Evolutionary conservation across 2,113 vertebrate genomes (phyloP), one percentile per base, ranked within the genome.

Genomic region (Boleophthalmus pectinirostris): DNA sequence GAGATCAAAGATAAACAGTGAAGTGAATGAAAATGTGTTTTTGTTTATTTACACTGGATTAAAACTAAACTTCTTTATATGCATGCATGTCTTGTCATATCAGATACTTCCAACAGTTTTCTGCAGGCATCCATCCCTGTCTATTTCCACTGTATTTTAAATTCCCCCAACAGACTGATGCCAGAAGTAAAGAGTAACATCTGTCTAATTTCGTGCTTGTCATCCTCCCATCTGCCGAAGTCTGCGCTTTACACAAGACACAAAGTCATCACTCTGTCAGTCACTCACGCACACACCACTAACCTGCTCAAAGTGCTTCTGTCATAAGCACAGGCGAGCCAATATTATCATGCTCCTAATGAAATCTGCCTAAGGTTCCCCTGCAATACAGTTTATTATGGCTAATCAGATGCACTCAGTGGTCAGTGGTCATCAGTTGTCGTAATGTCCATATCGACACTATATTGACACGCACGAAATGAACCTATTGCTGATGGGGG

Each of bases 191-290:
- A 66, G 85, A 82, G 84, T 87, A 64, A 79, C 88, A 91, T 90
- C 87, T 89, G 88, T 87, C 85, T 89, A 85, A 89, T 91, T 91
- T 90, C 75, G 77, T 87, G 84, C 79, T 87, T 89, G 87, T 89
- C 86, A 86, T 75, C 82, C 49, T 74, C 76, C 87, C 89, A 90
- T 92, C 90, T 92, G 91, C 73, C 85, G 72, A 63, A 65, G 75
- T 38, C 80, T 86, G 84, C 81, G 75, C 85, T 84, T 83, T 75
- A 81, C 86, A 75, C 72, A 81, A 63, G 53, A 73, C 60, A 79
- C 76, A 75, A 83, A 73, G n/a, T 43, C 70, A 73, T 77, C 69
- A 66, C 24, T 69, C 66, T 68, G 69, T 83, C 84, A 79, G 65
- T 82, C 77, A 63, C 45, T 18, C 0, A 56, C 60, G 21, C 49